Evolutionary conservation across 2,113 vertebrate species (phyloP).

Genomic region (Pao palembangensis): DNA sequence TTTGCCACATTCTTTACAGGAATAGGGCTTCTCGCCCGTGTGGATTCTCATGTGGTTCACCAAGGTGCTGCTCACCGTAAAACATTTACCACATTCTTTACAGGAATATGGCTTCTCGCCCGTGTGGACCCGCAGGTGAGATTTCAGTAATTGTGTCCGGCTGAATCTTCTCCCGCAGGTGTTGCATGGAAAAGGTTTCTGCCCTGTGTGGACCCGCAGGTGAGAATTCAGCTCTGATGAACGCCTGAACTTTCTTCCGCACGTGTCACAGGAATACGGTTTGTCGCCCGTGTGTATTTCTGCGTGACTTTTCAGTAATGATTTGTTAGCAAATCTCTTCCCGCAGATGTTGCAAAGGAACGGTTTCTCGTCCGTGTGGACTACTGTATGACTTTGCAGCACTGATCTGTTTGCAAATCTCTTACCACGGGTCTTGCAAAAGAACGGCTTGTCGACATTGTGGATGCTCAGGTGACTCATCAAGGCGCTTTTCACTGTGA

Average conservation of each 20-base stretch:
- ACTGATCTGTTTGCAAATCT: too few species aligned
- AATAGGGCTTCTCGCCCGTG: background rate
- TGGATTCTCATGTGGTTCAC: background rate
- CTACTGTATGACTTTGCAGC: too few species aligned
- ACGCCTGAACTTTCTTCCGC: background rate
- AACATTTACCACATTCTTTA: background rate
- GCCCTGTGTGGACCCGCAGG: background rate
- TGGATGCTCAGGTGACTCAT: too few species aligned
- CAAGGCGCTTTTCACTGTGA: too few species aligned
- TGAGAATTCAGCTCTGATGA: background rate
- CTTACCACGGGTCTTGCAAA: too few species aligned
- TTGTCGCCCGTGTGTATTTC: background rate
- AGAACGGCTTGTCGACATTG: too few species aligned
- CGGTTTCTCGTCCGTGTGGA: background rate
- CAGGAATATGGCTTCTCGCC: background rate
- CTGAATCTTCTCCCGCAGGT: background rate
- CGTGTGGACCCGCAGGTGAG: background rate
- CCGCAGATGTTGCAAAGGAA: background rate
- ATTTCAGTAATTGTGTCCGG: background rate
- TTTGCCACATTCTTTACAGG: background rate
- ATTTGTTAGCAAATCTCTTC: background rate
- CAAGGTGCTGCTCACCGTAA: background rate
- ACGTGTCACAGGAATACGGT: background rate
- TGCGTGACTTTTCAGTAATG: background rate
- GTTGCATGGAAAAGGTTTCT: background rate